These are phyloP conservation scores for Zaprionus camerounensis DNA, from an alignment of 1,140 invertebrate genomes.

Conservation along the genomic window DNA sequence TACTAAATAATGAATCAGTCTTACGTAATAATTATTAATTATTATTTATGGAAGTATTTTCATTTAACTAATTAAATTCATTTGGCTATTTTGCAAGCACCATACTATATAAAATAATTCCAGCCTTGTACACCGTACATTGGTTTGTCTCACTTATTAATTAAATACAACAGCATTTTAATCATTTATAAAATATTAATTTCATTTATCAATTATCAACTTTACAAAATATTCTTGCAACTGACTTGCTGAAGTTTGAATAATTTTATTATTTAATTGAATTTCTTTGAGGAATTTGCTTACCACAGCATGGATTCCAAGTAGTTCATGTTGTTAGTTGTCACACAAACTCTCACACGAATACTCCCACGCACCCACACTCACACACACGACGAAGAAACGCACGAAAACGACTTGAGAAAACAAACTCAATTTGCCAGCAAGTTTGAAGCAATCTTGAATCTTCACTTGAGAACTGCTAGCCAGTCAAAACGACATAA, in stretches of 20 bases:
- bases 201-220: neutral
- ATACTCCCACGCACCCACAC: conserved; percentile 1
- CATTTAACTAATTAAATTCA: neutral
- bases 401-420: conserved; percentile 29
- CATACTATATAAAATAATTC: neutral
- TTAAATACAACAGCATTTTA: neutral
- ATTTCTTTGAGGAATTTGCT: conserved; percentile 31
- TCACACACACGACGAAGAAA: neutral
- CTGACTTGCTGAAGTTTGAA: neutral
- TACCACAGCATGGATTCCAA: conserved; percentile 74
- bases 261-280: conserved; percentile 15
- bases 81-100: neutral
- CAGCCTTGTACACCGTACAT: neutral
- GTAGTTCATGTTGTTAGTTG: conserved; percentile 67
- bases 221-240: neutral
- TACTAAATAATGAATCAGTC: too few species aligned
- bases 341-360: neutral
- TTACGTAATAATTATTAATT: too few species aligned
- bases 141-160: neutral
- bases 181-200: neutral
- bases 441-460: conserved; percentile 37
- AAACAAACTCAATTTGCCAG: conserved; percentile 46
- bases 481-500: conserved; percentile 23
- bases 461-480: conserved; percentile 25
- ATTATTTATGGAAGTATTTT: neutral